A percentile compares a stretch with the other conserved stretches of the same genome.
Conservation (phyloP, 2,888 invertebrate species). For the Caradrina kadenii region DNA sequence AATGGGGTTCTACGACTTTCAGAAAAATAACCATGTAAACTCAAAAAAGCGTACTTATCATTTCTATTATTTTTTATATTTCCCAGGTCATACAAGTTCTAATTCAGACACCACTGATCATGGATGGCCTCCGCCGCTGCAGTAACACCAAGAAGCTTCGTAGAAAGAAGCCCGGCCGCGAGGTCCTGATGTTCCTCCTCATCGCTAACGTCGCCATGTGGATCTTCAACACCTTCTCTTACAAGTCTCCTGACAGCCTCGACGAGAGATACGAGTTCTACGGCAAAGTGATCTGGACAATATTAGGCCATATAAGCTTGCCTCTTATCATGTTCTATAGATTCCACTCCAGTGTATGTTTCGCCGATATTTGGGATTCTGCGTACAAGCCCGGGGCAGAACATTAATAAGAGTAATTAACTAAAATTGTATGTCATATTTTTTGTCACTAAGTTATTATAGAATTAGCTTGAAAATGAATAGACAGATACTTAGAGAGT, state of each 20-base stretch:
- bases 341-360: constrained; percentile 94
- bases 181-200: constrained; percentile 94
- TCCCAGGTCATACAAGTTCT: constrained; percentile 93
- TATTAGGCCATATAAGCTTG: constrained; percentile 93
- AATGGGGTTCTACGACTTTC: neutral
- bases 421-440: neutral
- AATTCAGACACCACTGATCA: constrained; percentile 93
- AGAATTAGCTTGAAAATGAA: constrained; percentile 9
- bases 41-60: neutral
- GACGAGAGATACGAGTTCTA: constrained; percentile 92
- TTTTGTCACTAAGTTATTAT: neutral
- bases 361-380: constrained; percentile 94
- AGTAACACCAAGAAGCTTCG: constrained; percentile 92
- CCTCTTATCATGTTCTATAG: constrained; percentile 95
- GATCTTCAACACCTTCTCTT: constrained; percentile 93
- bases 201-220: constrained; percentile 94
- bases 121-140: constrained; percentile 94
- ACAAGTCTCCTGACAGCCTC: constrained; percentile 87
- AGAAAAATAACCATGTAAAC: neutral
- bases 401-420: constrained; percentile 71
- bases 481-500: neutral
- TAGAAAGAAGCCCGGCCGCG: constrained; percentile 93
- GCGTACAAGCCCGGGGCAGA: constrained; percentile 92
- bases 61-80: neutral
- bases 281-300: constrained; percentile 93